Base-by-base conservation (phyloP, 2,797 vertebrate genomes). In the Oreochromis grahami region DNA sequence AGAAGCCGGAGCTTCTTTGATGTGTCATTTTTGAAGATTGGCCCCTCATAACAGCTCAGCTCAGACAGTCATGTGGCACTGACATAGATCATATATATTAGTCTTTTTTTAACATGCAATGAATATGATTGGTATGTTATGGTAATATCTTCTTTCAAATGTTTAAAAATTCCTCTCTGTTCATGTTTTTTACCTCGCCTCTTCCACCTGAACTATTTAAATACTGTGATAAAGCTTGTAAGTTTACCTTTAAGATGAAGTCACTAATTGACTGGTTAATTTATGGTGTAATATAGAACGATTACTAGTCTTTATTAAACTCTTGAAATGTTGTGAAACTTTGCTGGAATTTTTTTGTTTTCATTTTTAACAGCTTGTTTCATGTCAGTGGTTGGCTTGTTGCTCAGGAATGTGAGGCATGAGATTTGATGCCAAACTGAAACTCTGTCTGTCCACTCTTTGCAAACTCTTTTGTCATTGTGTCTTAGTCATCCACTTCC, bases 1-100 rank as follows among this genome's bases (percentile, higher is more conserved):
- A 82, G 86, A 84, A 86, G 82, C 83, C 2, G 8, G 15, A 24
- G 19, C 53, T 4, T 51, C 79, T 83, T 86, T 84, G 48, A 77
- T 77, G 76, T 43, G 5, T 83, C 19, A 68, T 83, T 82, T 58
- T 70, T 56, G 82, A 65, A n/a, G 26, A 55, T 50, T 4, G 2
- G 5, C 10, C 41, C 19, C 17, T 68, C 7, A 5, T 7, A 58
- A 29, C 51, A 41, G 52, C 10, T 76, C 4, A 80, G 58, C 52
- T 77, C 7, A 51, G 7, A 34, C 50, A 26, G 29, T 52, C 45
- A 82, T 55, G 21, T 26, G 65, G 7, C 21, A 70, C 14, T 70
- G 41, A 45, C 5, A 43, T 45, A 17, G 21, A 15, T 68, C 2
- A 24, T 26, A 43, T 17, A 24, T 24, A n/a, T 13, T 21, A 52